Evolutionary conservation across 1,140 invertebrate species (phyloP), one percentile per base, ranked within the genome.

Genomic region (Nilaparvata lugens): DNA sequence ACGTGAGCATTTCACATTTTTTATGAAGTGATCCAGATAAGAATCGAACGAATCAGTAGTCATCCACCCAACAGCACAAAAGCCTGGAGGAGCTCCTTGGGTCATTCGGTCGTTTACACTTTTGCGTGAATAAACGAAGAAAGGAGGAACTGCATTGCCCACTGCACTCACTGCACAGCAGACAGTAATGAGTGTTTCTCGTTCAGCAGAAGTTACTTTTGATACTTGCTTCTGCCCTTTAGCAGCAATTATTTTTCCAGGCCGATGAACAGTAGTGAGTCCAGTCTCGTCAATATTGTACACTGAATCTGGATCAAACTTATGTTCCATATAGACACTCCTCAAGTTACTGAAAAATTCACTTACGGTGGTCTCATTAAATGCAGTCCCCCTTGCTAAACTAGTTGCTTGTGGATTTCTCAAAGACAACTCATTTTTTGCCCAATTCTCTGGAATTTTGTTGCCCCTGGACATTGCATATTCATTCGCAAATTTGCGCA

Each of bases 251-350:
- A 64, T 70, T 70, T 13, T 42, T 40, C 13, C n/a, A 35, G 18
- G 58, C 53, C 16, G 21, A 11, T 67, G 65, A 25, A 74, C 71
- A 31, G 68, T 73, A 7, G 67, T 70, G 21, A 73, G 40, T 7
- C 73, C 74, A 31, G 70, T 75, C 52, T 73, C 71, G 62, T 72
- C 69, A 53, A 70, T 60, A 67, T 75, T 75, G 57, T 67, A 75
- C 14, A 73, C 66, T 24, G 63, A 58, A 31, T 64, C 48, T 59
- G 64, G 24, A 28, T 9, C 7, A 56, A 56, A 68, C 11, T 61
- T 43, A 28, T 59, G 16, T 35, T 61, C 62, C 45, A 56, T 18
- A 13, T 58, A 24, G 14, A 66, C 62, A 24, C 19, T 45, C 56
- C 62, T 61, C 31, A 69, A 65, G 61, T 71, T 68, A 23, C 66